phyloP scores from a whole-genome alignment of 1,140 invertebrate genomes.

The Asbolus verrucosus region DNA sequence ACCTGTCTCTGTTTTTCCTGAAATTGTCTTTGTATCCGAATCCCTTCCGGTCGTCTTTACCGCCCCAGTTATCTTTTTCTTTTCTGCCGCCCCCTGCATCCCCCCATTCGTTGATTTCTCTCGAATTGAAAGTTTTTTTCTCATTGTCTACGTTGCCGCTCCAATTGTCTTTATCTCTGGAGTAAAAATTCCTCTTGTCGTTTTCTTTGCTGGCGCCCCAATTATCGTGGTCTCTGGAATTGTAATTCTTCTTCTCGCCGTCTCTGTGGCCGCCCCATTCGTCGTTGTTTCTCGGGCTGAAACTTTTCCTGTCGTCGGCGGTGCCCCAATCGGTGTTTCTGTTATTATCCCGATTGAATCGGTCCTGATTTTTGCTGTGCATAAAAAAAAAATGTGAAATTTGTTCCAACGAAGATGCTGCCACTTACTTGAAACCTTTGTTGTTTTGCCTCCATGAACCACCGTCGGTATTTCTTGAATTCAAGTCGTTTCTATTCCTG shows the following conservation, averaged over 20 bases:
- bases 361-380: conserved; percentile 25
- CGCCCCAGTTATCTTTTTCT: not conserved
- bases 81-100: not conserved
- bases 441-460: conserved; percentile 25
- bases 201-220: conserved; percentile 9
- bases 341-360: conserved; percentile 11
- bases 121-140: not conserved
- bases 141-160: not conserved
- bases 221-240: not conserved
- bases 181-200: conserved; percentile 24
- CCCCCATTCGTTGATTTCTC: not conserved
- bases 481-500: conserved; percentile 39
- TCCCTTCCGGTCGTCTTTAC: conserved; percentile 34
- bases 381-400: no score
- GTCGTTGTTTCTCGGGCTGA: conserved; percentile 17
- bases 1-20: conserved; percentile 1
- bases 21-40: conserved; percentile 39
- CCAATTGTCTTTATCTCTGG: conserved; percentile 6
- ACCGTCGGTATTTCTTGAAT: conserved; percentile 21
- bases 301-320: conserved; percentile 32
- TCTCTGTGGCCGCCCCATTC: conserved; percentile 1
- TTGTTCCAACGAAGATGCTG: no score
- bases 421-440: conserved; percentile 6
- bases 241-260: not conserved
- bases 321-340: conserved; percentile 32